Evolutionary conservation across 2,113 vertebrate species (phyloP).

Genomic region (Platysternon megacephalum): DNA sequence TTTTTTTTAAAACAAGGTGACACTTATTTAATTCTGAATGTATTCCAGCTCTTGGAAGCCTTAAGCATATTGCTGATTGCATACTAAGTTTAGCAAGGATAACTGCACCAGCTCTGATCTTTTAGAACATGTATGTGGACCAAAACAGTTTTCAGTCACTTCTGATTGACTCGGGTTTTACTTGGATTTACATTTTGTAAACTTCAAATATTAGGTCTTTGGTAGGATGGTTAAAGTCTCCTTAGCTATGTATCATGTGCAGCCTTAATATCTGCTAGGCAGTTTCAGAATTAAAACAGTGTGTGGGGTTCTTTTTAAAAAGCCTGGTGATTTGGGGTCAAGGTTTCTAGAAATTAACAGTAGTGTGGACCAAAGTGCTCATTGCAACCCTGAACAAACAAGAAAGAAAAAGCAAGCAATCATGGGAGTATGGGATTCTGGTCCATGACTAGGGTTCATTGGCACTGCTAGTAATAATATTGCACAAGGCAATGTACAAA

Average conservation of each 20-base stretch:
- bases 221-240: neutral
- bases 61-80: conserved; percentile 61
- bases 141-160: conserved; percentile 73
- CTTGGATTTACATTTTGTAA: conserved; percentile 72
- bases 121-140: conserved; percentile 76
- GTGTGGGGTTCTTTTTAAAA: neutral
- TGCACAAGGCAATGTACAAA: too few relatives aligned
- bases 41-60: conserved; percentile 67
- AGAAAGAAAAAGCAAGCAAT: neutral
- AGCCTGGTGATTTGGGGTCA: neutral
- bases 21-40: conserved; percentile 65
- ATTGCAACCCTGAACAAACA: neutral
- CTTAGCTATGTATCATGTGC: rapidly evolving
- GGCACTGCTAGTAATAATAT: too few relatives aligned
- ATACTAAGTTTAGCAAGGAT: conserved; percentile 74
- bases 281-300: neutral
- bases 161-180: conserved; percentile 77
- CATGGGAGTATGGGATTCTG: neutral
- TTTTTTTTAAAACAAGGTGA: conserved; percentile 65
- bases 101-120: conserved; percentile 81
- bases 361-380: rapidly evolving
- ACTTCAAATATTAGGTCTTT: conserved; percentile 68
- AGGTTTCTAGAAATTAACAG: neutral
- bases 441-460: neutral
- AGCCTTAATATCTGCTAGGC: neutral